Evolutionary conservation across 1,140 invertebrate genomes (phyloP).

Genomic region (Cyclina sinensis): DNA sequence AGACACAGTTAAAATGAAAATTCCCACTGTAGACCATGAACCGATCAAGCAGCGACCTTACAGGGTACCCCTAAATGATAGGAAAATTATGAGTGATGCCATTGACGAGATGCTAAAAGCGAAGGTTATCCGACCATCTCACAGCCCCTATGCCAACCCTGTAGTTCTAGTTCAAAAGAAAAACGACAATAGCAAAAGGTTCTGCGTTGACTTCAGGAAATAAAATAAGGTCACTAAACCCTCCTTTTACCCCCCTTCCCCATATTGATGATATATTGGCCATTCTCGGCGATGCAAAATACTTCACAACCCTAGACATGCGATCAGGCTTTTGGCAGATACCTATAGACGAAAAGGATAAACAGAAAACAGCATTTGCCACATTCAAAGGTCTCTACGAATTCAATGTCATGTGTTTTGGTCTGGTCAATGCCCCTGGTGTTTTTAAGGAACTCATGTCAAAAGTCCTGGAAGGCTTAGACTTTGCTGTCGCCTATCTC

Average conservation of each 20-base stretch:
- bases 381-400: neutral
- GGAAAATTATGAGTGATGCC: too few relatives aligned
- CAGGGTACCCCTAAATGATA: slow-evolving; percentile 15
- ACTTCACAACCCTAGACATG: slow-evolving; percentile 2
- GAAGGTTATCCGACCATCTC: too few relatives aligned
- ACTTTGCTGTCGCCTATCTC: neutral
- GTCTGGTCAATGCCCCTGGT: neutral
- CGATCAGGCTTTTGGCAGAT: neutral
- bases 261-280: slow-evolving; percentile 1
- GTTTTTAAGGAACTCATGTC: neutral
- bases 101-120: too few relatives aligned
- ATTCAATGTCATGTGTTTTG: neutral
- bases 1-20: slow-evolving; percentile 49
- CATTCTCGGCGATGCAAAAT: neutral
- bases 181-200: neutral
- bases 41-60: slow-evolving; percentile 47
- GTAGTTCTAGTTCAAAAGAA: slow-evolving; percentile 17
- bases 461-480: neutral
- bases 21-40: neutral
- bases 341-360: neutral
- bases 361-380: neutral
- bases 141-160: too few relatives aligned
- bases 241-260: neutral
- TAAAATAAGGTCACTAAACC: neutral
- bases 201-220: slow-evolving; percentile 26